phyloP scores from a whole-genome alignment of 2,888 invertebrate genomes.

The Tenthredo livida region DNA sequence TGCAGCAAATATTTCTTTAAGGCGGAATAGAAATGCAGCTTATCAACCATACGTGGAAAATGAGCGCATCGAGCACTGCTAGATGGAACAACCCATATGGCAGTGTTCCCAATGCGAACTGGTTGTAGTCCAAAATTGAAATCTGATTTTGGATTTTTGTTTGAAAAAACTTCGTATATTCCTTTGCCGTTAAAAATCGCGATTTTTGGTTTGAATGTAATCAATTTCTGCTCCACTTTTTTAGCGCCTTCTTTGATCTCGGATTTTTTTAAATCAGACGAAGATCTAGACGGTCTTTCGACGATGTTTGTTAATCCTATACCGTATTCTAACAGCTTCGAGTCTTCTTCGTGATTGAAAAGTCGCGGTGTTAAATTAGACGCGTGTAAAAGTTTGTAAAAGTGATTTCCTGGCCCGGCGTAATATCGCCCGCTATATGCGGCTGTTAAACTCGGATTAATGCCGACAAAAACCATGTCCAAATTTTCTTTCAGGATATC shows the following conservation, averaged over 20 bases:
- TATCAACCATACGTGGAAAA: constrained; percentile 75
- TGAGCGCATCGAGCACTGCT: constrained; percentile 76
- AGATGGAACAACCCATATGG: constrained; percentile 75
- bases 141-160: constrained; percentile 63
- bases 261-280: constrained; percentile 70
- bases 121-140: constrained; percentile 74
- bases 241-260: constrained; percentile 73
- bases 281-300: constrained; percentile 72
- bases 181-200: constrained; percentile 76
- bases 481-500: constrained; percentile 70
- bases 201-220: constrained; percentile 70
- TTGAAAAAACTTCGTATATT: constrained; percentile 73
- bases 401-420: constrained; percentile 76
- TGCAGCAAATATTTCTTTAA: constrained; percentile 71
- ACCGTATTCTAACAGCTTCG: constrained; percentile 67
- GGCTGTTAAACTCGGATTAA: constrained; percentile 75
- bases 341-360: constrained; percentile 71
- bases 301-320: constrained; percentile 76
- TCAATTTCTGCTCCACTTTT: constrained; percentile 69
- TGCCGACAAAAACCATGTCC: constrained; percentile 74
- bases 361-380: constrained; percentile 69
- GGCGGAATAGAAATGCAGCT: constrained; percentile 73
- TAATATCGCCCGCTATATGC: constrained; percentile 75
- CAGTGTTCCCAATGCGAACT: constrained; percentile 67
- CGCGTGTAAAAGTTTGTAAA: constrained; percentile 73